Percentiles rank a stretch among this genome's conserved stretches.
These are phyloP conservation scores for Gambusia holbrooki DNA, from an alignment of 2,113 vertebrate genomes.

Conservation along the genomic window DNA sequence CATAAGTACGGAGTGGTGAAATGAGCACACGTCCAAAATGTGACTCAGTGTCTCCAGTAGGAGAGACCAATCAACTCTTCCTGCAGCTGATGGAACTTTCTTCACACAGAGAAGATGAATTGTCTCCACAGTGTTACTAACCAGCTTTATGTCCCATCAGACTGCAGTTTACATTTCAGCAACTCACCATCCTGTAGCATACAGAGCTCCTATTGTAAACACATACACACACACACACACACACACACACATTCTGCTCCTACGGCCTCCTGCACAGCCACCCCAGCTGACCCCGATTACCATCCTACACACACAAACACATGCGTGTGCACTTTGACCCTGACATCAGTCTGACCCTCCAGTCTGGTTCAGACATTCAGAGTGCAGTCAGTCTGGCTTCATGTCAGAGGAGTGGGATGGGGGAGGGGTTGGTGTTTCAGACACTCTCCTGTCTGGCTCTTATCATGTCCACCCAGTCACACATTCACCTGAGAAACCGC, in stretches of 20 bases:
- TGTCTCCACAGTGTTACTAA: no score
- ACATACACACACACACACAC: slow-evolving; percentile 13
- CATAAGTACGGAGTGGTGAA: no score
- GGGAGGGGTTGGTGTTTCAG: slow-evolving; percentile 56
- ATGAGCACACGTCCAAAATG: no score
- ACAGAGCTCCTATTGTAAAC: slow-evolving; percentile 6
- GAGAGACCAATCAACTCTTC: no score
- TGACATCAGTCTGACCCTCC: slow-evolving; percentile 62
- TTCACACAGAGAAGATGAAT: no score
- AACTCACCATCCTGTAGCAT: no score
- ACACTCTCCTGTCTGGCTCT: slow-evolving; percentile 68
- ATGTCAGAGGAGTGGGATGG: slow-evolving; percentile 27
- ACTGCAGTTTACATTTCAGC: no score
- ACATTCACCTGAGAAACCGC: slow-evolving; percentile 47
- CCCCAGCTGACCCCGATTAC: slow-evolving; percentile 33
- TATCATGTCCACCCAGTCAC: slow-evolving; percentile 60
- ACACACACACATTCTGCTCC: not conserved
- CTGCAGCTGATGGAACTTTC: no score
- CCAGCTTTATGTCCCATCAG: no score
- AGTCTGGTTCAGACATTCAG: slow-evolving; percentile 63
- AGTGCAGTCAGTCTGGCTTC: slow-evolving; percentile 58
- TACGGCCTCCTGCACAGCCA: slow-evolving; percentile 7
- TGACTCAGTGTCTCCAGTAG: no score
- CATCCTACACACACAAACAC: not conserved
- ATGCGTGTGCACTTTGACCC: slow-evolving; percentile 39